Base-by-base conservation (phyloP, 2,113 vertebrate genomes). In the Aythya baeri region DNA sequence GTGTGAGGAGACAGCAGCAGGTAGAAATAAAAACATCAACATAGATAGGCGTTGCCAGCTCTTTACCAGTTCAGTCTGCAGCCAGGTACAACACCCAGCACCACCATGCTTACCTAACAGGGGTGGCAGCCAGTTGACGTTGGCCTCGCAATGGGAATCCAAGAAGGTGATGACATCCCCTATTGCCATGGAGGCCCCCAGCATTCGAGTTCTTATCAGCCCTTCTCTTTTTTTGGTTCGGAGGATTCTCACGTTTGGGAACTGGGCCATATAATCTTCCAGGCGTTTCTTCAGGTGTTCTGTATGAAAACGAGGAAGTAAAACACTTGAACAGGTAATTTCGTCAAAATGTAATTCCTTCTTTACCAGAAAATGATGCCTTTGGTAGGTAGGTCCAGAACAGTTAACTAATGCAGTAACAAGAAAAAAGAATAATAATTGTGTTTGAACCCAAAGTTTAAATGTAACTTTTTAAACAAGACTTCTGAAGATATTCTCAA, bases 121-220 rank as follows among this genome's bases (percentile, higher is more conserved):
- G 2, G 99, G 99, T 0, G 99, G 99, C 49, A 99, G 98, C 99
- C 99, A 99, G 98, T 99, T 99, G 90, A 99, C 98, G 1, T 99
- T 99, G 94, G 99, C 98, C 93, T 99, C 99, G 8, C 99, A 99
- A 94, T 99, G 99, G 2, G 99, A 99, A 88, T 99, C 99, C 91
- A 99, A 97, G 98, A 99, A 99, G 8, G 99, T 99, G 98, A 99
- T 99, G 96, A 99, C 99, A 1, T 99, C 98, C 54, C 99, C 99
- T 29, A 94, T 98, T 2, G 99, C 99, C 3, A 97, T 98, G 0
- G 97, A 98, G 36, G 99, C 99, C 12, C 99, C 99, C 72, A 99
- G 97, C 97, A 99, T 98, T 6, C 99, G 98, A 1, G 99, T 99
- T 78, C 99, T 90, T 97, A 99, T 99, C 58, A 99, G 97, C 41